These are phyloP conservation scores for Eupleurogrammus muticus DNA, from an alignment of 2,797 vertebrate species.

Conservation along the genomic window DNA sequence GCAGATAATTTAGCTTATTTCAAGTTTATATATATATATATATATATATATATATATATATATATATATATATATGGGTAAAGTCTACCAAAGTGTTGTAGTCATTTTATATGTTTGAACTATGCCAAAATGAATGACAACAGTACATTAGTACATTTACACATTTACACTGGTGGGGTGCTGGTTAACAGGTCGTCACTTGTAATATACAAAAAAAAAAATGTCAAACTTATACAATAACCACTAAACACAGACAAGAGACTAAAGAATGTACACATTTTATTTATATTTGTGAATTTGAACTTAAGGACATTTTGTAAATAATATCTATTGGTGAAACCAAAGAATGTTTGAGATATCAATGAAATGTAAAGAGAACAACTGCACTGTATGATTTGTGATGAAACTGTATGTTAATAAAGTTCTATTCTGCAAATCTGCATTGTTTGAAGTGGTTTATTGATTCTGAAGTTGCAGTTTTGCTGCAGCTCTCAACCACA, in stretches of 20 bases:
- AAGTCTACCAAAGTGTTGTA: slow-evolving; percentile 10
- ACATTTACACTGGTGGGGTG: neutral
- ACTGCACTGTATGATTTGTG: slow-evolving; percentile 72
- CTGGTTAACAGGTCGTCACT: neutral
- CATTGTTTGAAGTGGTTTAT: neutral
- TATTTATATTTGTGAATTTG: slow-evolving; percentile 82
- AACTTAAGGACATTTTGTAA: slow-evolving; percentile 72
- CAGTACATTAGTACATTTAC: too few relatives aligned
- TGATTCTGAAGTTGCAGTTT: neutral
- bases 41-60: too few relatives aligned
- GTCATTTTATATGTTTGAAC: slow-evolving; percentile 2
- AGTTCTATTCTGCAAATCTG: slow-evolving; percentile 58
- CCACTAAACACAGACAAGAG: slow-evolving; percentile 65
- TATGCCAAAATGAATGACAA: slow-evolving; percentile 3
- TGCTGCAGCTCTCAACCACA: neutral
- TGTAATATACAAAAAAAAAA: neutral
- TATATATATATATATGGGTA: too few relatives aligned
- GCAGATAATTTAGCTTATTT: too few relatives aligned
- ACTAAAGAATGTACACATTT: slow-evolving; percentile 81
- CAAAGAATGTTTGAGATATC: slow-evolving; percentile 57
- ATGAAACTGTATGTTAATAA: slow-evolving; percentile 69
- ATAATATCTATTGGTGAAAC: slow-evolving; percentile 69
- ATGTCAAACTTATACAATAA: slow-evolving; percentile 35
- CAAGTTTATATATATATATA: too few relatives aligned
- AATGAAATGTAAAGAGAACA: slow-evolving; percentile 42